Evolutionary conservation across 2,797 vertebrate species (phyloP), one percentile per base, ranked within the genome.

Genomic region (Sebastes nivosus): DNA sequence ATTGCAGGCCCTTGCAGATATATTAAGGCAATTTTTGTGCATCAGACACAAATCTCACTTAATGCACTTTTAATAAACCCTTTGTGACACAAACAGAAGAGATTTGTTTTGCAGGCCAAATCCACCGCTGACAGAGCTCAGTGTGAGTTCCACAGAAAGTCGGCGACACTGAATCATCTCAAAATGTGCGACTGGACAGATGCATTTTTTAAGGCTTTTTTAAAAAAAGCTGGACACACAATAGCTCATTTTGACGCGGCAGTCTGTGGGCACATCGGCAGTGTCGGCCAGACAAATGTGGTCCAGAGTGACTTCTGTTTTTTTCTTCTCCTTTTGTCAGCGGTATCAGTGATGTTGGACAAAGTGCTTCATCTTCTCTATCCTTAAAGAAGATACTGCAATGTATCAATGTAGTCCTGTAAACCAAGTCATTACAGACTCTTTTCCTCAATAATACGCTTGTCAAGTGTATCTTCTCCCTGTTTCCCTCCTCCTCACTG

Each of bases 181-280:
- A 57, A 85, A 82, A 84, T 50, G 65, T 80, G 25, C 6, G 11
- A 70, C 64, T 61, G 63, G 79, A 91, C 81, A 70, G 87, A 86
- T 82, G 73, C 65, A 70, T 85, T 93, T 92, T 87, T 77, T 74
- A 87, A 92, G 75, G 58, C 72, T 69, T 82, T 90, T 83, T 42
- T 0, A 6, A 57, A 75, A 60, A 79, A 67, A 80, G 74, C 64
- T 24, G 77, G 55, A 87, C 67, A 72, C 85, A 81, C 85, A 84
- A 88, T 80, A 80, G 72, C 67, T 93, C 72, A 92, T 87, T 82
- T 70, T 91, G 85, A 90, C 30, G 52, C 78, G 7, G 50, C 64
- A 65, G 74, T 83, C 77, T 82, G 68, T 52, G 67, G 77, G 72
- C 27, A 76, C 72, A 75, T 80, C 25, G 66, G 57, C 76, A 77